A percentile compares a stretch with the other conserved stretches of the same genome.
Conservation (phyloP, 2,113 vertebrate species). For the Naja naja region DNA sequence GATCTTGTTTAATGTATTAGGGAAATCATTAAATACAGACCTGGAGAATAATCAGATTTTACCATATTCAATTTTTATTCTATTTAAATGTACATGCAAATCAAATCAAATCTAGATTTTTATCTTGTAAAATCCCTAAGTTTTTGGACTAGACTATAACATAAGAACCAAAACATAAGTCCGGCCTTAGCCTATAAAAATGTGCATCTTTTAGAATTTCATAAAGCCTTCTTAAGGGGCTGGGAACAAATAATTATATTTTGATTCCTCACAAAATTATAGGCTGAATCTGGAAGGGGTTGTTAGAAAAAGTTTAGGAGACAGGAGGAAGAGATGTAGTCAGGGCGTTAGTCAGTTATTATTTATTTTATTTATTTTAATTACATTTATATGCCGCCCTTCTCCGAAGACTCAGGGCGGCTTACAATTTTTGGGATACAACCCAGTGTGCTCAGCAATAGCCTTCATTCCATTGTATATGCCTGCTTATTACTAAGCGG, state of each 20-base stretch:
- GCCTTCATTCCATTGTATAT: too few species aligned
- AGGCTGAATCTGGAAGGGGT: not conserved
- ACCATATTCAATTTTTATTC: not conserved
- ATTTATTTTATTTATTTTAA: too few species aligned
- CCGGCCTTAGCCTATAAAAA: not conserved
- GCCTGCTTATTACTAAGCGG: too few species aligned
- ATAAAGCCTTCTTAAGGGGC: not conserved
- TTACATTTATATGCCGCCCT: too few species aligned
- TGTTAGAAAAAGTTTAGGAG: not conserved
- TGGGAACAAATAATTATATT: not conserved
- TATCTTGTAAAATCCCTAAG: not conserved
- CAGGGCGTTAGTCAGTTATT: not conserved
- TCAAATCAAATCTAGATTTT: not conserved
- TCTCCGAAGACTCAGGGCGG: too few species aligned
- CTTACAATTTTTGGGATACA: too few species aligned
- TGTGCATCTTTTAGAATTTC: not conserved
- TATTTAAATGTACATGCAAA: not conserved
- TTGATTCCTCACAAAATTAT: not conserved
- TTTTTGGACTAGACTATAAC: not conserved
- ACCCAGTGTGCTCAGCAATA: too few species aligned
- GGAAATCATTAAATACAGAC: not conserved
- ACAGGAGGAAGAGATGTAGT: not conserved
- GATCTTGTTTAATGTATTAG: not conserved
- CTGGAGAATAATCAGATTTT: not conserved
- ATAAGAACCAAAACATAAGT: not conserved